phyloP scores from a whole-genome alignment of 1,140 invertebrate species.

The Bactericera cockerelli region DNA sequence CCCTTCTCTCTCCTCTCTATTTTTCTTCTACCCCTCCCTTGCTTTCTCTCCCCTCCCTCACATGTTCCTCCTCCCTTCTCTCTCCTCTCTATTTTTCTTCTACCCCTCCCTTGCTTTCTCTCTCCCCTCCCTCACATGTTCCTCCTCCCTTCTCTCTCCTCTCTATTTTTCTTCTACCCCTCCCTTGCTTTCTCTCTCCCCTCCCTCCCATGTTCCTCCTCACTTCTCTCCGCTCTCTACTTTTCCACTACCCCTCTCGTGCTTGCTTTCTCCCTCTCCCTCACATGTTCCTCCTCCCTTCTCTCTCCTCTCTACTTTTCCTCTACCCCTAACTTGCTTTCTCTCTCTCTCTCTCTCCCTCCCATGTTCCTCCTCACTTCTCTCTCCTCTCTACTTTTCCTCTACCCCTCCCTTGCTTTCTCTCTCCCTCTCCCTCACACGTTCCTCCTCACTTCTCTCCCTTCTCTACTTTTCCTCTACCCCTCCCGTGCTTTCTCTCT shows the following conservation, averaged over 20 bases:
- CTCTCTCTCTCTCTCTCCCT: slow-evolving; percentile 5
- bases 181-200: background rate
- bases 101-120: background rate
- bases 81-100: background rate
- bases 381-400: too few relatives aligned
- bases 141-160: background rate
- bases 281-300: background rate
- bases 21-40: background rate
- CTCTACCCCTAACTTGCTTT: background rate
- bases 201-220: background rate
- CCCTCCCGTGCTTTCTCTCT: slow-evolving; percentile 6
- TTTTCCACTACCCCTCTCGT: background rate
- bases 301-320: background rate
- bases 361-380: background rate
- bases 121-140: background rate
- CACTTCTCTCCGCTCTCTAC: background rate
- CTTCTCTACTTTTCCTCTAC: background rate
- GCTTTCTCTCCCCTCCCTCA: background rate
- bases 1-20: background rate
- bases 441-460: background rate
- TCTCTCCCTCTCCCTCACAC: background rate
- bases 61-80: background rate
- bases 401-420: too few relatives aligned
- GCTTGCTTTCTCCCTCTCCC: background rate
- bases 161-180: background rate